Evolutionary conservation across 2,888 invertebrate species (phyloP).

Genomic region (Aradus depressus): DNA sequence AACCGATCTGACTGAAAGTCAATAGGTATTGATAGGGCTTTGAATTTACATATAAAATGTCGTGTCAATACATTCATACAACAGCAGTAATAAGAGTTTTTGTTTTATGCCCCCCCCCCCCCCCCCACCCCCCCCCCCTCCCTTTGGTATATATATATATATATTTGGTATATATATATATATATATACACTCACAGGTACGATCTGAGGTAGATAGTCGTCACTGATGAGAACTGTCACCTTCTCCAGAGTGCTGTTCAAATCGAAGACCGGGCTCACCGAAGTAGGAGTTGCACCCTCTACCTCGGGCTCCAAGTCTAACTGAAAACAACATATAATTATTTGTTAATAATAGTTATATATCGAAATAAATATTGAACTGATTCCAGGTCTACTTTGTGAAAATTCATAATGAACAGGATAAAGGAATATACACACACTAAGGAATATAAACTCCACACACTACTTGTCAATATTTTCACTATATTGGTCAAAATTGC

Average conservation of each 20-base stretch:
- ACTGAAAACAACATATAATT: constrained; percentile 2
- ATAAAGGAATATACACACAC: neutral
- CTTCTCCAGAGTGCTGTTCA: too few species aligned
- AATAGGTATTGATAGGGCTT: too few species aligned
- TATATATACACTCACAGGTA: constrained; percentile 36
- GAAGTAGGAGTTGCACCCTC: neutral
- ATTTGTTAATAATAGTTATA: neutral
- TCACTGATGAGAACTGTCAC: neutral
- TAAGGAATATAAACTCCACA: neutral
- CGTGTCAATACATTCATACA: too few species aligned
- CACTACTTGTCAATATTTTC: neutral
- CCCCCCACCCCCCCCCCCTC: too few species aligned
- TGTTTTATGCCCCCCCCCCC: too few species aligned
- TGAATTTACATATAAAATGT: too few species aligned
- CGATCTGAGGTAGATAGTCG: constrained; percentile 22
- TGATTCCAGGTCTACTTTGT: neutral
- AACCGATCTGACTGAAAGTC: too few species aligned
- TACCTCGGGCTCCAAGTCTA: constrained; percentile 15
- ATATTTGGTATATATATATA: too few species aligned
- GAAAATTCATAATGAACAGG: neutral
- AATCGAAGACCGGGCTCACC: neutral
- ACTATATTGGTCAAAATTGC: too few species aligned
- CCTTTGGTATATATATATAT: too few species aligned
- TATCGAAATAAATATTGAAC: neutral
- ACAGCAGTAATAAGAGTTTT: too few species aligned